Conservation (phyloP, 2,113 vertebrate species). For the Callionymus lyra region DNA sequence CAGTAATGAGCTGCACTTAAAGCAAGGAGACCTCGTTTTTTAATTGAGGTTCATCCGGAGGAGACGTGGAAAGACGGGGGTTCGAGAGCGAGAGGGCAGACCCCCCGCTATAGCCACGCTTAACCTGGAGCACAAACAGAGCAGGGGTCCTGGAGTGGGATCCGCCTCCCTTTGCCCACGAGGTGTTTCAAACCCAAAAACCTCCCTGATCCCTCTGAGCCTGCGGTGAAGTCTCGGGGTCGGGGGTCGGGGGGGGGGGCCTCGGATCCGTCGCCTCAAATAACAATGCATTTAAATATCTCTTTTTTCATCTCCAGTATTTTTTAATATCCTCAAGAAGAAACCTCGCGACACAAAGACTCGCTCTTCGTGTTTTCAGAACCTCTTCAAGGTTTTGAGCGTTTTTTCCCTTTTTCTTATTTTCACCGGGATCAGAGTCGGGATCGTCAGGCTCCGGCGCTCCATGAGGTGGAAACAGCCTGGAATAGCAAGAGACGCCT, state of each 20-base stretch:
- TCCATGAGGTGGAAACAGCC: too few relatives aligned
- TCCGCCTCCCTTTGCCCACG: slow-evolving; percentile 22
- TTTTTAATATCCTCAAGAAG: too few relatives aligned
- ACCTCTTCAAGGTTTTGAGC: too few relatives aligned
- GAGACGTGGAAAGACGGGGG: slow-evolving; percentile 18
- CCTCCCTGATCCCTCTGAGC: slow-evolving; percentile 19
- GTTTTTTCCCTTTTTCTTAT: too few relatives aligned
- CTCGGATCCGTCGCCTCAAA: slow-evolving; percentile 35
- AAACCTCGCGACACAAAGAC: too few relatives aligned
- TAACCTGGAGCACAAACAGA: slow-evolving; percentile 51
- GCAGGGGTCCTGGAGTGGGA: slow-evolving; percentile 53
- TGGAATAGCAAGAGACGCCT: too few relatives aligned
- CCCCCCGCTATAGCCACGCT: slow-evolving; percentile 22
- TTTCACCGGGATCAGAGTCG: too few relatives aligned
- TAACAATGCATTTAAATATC: slow-evolving; percentile 42
- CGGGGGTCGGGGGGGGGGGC: slow-evolving; percentile 37
- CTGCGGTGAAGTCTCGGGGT: slow-evolving; percentile 33
- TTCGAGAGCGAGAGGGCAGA: slow-evolving; percentile 14
- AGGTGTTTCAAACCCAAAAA: slow-evolving; percentile 25
- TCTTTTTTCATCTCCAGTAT: background rate
- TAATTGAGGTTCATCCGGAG: slow-evolving; percentile 39
- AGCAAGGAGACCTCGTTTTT: too few relatives aligned
- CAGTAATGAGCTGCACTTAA: too few relatives aligned
- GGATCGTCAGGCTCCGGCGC: too few relatives aligned
- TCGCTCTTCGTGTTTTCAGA: too few relatives aligned